Base-by-base conservation (phyloP, 1,140 invertebrate genomes). In the Heliconius hermathena region DNA sequence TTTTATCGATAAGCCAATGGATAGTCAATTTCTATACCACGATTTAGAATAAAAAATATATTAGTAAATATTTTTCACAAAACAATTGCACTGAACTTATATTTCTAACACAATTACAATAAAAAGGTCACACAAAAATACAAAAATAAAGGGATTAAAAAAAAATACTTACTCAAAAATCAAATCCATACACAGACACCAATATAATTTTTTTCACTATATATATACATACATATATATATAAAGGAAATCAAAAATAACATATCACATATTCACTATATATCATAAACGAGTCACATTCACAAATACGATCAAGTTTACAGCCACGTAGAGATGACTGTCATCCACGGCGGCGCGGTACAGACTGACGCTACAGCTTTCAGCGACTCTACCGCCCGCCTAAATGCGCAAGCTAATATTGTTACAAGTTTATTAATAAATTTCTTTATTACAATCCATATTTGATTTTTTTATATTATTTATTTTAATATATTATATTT, bases 331-430 rank as follows among this genome's bases (percentile, higher is more conserved):
- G 57, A 33, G 38, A 29, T 73, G 26, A 13, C 73, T 5, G 49
- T 73, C 60, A 71, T 11, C 57, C 5, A 76, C 79, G 54, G 41
- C 52, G 22, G 74, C 79, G 79, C 74, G 71, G 46, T 66, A 49
- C 60, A 49, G 79, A 80, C 79, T 80, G 74, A n/a, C 70, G 79
- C 57, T 49, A 70, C 49, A 78, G 79, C 77, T 83, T 81, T 81
- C 82, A 73, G 49, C 77, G 80, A 76, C 82, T 66, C 82, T 81
- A 79, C 76, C 83, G 83, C 76, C 80, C 74, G 80, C 57, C 84
- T 82, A 82, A 87, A 83, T 87, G 85, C 85, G 85, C 84, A 87
- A 75, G 57, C 74, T 76, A 72, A 76, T 46, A 77, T 72, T 77
- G 73, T 49, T 76, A 71, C 66, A 70, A 76, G 22, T 29, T 66